Conservation (phyloP, 2,888 invertebrate species). For the Smittia sp. region DNA sequence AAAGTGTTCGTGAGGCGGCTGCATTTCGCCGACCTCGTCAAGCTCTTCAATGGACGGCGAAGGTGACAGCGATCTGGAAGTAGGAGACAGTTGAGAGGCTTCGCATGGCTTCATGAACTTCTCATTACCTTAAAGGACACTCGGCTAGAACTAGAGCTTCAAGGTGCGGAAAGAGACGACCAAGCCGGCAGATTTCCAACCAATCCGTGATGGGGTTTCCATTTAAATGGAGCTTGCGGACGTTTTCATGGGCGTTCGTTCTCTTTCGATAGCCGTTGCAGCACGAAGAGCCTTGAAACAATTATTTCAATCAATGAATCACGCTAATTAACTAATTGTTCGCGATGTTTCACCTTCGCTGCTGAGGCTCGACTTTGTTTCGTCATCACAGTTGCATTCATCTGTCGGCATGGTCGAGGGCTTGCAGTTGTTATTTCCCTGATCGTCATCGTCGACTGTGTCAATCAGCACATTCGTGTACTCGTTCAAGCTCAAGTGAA, state of each 20-base stretch:
- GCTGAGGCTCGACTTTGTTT: constrained; percentile 10
- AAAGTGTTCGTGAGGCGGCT: constrained; percentile 30
- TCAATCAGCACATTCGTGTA: constrained; percentile 73
- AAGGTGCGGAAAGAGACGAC: constrained; percentile 79
- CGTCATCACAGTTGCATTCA: constrained; percentile 37
- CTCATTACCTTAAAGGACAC: constrained; percentile 67
- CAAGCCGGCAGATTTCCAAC: constrained; percentile 79
- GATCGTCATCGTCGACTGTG: constrained; percentile 48
- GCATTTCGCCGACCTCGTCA: not conserved
- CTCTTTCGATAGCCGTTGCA: constrained; percentile 41
- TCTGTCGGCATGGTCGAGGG: constrained; percentile 26
- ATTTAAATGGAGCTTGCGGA: constrained; percentile 82
- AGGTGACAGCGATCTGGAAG: constrained; percentile 23
- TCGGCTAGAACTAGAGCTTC: constrained; percentile 83
- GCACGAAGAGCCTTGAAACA: constrained; percentile 39
- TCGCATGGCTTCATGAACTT: not conserved
- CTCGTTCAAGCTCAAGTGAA: constrained; percentile 89
- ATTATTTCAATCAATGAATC: not conserved
- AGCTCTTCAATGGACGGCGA: constrained; percentile 15
- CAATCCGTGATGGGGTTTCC: constrained; percentile 83
- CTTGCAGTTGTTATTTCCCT: constrained; percentile 24
- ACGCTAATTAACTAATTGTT: constrained; percentile 43
- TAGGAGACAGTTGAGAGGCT: not conserved
- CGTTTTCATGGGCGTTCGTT: constrained; percentile 60
- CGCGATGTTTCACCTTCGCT: constrained; percentile 41